Conservation (phyloP, 2,888 invertebrate species). For the Neoitamus cyanurus region DNA sequence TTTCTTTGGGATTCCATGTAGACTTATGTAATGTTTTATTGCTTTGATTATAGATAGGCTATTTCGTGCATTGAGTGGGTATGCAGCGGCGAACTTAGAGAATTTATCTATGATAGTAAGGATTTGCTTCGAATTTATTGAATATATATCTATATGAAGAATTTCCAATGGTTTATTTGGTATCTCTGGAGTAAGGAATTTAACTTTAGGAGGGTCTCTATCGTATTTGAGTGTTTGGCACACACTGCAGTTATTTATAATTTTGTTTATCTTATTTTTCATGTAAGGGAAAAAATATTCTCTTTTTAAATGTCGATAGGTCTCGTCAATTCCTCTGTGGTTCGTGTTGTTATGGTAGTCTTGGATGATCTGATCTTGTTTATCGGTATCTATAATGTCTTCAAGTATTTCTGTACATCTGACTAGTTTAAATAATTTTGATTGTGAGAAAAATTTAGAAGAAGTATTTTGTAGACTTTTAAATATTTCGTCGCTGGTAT, state of each 20-base stretch:
- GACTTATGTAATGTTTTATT: background rate
- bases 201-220: background rate
- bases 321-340: background rate
- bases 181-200: background rate
- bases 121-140: background rate
- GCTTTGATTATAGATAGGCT: background rate
- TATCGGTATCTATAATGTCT: background rate
- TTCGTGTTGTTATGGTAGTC: background rate
- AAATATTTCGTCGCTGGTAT: slow-evolving; percentile 46
- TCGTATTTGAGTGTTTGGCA: background rate
- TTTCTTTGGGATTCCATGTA: background rate
- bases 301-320: background rate
- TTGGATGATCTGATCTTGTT: background rate
- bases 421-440: background rate
- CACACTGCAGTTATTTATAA: background rate
- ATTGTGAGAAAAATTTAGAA: background rate
- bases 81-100: background rate
- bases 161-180: background rate
- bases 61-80: background rate
- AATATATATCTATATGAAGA: background rate
- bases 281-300: slow-evolving; percentile 19
- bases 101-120: background rate
- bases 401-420: slow-evolving; percentile 32
- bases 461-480: slow-evolving; percentile 43
- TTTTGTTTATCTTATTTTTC: slow-evolving; percentile 30